Percentiles rank a stretch among this genome's conserved stretches.
Conservation (phyloP, 2,113 vertebrate genomes). For the Neolamprologus brichardi region DNA sequence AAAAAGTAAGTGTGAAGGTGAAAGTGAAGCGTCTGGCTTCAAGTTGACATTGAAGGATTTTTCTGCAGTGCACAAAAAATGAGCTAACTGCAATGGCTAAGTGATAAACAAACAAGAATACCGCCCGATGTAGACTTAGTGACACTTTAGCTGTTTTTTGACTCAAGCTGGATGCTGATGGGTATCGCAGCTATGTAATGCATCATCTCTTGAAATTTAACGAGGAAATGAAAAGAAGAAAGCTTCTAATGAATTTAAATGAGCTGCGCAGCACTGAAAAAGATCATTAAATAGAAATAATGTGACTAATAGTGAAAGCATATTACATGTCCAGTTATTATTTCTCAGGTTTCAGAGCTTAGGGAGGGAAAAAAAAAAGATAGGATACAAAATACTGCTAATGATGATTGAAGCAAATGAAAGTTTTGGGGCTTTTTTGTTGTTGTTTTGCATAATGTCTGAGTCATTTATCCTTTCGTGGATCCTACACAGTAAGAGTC, state of each 20-base stretch:
- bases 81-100: background rate
- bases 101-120: background rate
- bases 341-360: background rate
- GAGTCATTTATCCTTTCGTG: background rate
- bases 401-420: background rate
- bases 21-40: background rate
- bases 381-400: background rate
- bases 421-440: background rate
- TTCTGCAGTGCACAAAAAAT: background rate
- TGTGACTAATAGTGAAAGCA: background rate
- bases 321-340: background rate
- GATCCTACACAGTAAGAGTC: background rate
- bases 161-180: background rate
- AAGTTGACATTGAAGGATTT: background rate
- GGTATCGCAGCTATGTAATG: background rate
- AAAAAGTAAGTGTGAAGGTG: background rate
- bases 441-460: background rate
- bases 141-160: background rate
- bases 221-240: background rate
- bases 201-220: background rate
- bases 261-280: background rate
- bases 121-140: background rate
- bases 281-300: background rate
- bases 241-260: background rate
- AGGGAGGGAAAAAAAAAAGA: background rate